Percentiles rank a stretch among this genome's conserved stretches.
These are phyloP conservation scores for Aplochiton taeniatus DNA, from an alignment of 2,797 vertebrate genomes.

Conservation along the genomic window DNA sequence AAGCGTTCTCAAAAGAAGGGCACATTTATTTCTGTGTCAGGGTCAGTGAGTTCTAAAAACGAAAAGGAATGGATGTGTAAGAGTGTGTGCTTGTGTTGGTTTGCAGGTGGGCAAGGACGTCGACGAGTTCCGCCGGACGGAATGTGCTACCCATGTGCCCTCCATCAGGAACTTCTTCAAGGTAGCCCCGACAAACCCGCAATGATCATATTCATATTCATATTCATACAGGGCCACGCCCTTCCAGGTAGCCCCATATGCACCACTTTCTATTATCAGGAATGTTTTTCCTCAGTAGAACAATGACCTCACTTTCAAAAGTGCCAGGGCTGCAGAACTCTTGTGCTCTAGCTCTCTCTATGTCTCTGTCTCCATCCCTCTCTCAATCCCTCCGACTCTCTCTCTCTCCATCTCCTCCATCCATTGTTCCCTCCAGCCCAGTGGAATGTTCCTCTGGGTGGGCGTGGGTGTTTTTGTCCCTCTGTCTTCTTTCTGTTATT, in stretches of 20 bases:
- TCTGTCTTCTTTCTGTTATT: constrained; percentile 6
- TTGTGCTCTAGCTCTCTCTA: no score
- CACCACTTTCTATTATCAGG: no score
- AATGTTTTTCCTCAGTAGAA: no score
- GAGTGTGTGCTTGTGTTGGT: constrained; percentile 61
- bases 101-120: constrained; percentile 77
- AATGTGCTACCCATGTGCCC: constrained; percentile 76
- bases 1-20: no score
- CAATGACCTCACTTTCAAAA: no score
- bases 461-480: constrained; percentile 6
- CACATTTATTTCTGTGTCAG: not conserved
- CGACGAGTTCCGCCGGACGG: constrained; percentile 71
- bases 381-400: not conserved
- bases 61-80: constrained; percentile 13
- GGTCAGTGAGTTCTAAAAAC: not conserved
- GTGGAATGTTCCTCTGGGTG: constrained; percentile 28
- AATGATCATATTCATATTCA: no score
- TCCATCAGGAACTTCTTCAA: constrained; percentile 79
- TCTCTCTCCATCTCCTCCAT: constrained; percentile 12
- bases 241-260: not conserved
- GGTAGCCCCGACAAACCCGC: constrained; percentile 69
- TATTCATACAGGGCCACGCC: not conserved
- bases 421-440: constrained; percentile 20
- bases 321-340: no score
- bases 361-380: no score